Base-by-base conservation (phyloP, 1,140 invertebrate genomes). In the Anastrepha ludens region DNA sequence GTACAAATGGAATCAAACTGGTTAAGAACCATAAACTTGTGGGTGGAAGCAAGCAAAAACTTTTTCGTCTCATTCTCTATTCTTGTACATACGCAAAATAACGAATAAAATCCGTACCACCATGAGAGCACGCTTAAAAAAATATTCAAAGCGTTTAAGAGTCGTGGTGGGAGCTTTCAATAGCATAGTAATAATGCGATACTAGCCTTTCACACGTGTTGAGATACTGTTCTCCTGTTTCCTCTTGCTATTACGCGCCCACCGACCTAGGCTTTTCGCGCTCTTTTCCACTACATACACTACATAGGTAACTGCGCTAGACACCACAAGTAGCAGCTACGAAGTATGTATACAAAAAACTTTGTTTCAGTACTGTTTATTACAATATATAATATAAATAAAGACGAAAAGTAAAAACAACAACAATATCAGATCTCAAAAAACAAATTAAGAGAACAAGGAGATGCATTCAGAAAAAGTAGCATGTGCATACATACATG, bases 31-130 rank as follows among this genome's bases (percentile, higher is more conserved):
- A 44, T 70, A 15, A 44, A 13, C 39, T 65, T 65, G 29, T 65
- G 64, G 29, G 64, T 65, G 64, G 64, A 39, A 13, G 64, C 20
- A 67, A 67, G 29, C 64, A n/a, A 67, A 29, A 13, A 5, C 64
- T 67, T 67, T 39, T 67, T 20, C 29, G 3, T 67, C 64, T 67
- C 29, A 64, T 64, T 64, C 62, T 64, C n/a, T 64, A n/a, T 64
- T n/a, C 7, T 64, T 64, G 62, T 5, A 20, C 64, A 29, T 65
- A 11, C n/a, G 64, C n/a, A 9, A 55, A 55, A 2, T 20, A 65
- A 9, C 8, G 64, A 8, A 39, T 29, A 65, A 2, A 65, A 65
- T 55, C 11, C 2, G 29, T 8, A n/a, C 62, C 62, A 29, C 9
- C 62, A n/a, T n/a, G 62, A 65, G 3, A 3, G 62, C 62, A 39